Evolutionary conservation across 1,140 invertebrate species (phyloP), one percentile per base, ranked within the genome.

Genomic region (Plectus sambesii): DNA sequence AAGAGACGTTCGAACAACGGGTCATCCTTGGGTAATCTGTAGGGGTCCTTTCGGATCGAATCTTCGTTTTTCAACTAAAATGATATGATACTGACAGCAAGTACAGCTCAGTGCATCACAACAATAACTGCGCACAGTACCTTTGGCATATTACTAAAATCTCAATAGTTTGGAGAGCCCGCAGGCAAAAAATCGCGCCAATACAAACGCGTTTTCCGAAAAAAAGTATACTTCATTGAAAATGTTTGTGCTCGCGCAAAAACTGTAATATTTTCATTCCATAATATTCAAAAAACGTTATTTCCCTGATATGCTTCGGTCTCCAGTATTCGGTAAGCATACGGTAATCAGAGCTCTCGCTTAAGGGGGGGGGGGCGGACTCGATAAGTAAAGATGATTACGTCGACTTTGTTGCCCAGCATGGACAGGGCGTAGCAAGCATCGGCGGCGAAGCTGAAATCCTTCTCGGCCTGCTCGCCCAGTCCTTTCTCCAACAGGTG

Each of bases 341-440:
- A 12, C 17, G 30, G 30, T 33, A n/a, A n/a, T 33, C 30, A 33
- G 17, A 33, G 12, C 30, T 12, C 12, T 33, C 30, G 30, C 30
- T 33, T 33, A n/a, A n/a, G n/a, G n/a, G n/a, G n/a, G n/a, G n/a
- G n/a, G n/a, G n/a, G n/a, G n/a, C n/a, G n/a, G n/a, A n/a, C n/a
- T 33, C 12, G 12, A 12, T 33, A 33, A 12, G 12, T 33, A 12
- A 12, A 12, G 30, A 33, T 12, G 17, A 12, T 33, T 17, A 33
- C 30, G 12, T 33, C 17, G 30, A 12, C 30, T 17, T 12, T 12
- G 17, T 33, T 12, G 5, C 47, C 61, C 27, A 80, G 70, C 63
- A 75, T 76, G 0, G 74, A 42, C 1, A 81, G 66, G 42, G 77
- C 76, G 56, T 73, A 67, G 57, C 79, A 81, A 0, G 77, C 75